Conservation (phyloP, 2,113 vertebrate genomes). For the Anthoscopus minutus region DNA sequence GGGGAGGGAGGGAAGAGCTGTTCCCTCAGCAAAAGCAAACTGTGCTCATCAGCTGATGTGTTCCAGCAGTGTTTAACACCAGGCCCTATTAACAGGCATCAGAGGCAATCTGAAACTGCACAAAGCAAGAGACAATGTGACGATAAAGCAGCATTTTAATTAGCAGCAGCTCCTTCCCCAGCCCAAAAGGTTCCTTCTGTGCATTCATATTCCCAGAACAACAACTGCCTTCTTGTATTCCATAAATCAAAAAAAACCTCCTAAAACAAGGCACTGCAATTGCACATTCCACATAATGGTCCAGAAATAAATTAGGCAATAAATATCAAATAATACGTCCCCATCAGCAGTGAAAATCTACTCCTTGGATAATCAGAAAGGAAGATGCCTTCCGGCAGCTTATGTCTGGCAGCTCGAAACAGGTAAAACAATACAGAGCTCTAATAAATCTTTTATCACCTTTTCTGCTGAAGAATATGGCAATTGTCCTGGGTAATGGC, state of each 20-base stretch:
- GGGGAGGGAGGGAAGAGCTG: not conserved
- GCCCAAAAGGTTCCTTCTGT: constrained; percentile 36
- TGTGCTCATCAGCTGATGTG: not conserved
- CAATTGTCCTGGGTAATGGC: not conserved
- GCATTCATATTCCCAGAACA: not conserved
- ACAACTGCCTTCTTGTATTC: not conserved
- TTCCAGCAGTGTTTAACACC: not conserved
- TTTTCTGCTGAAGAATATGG: not conserved
- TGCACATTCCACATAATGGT: constrained; percentile 18
- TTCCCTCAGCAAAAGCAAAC: not conserved
- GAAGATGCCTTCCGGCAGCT: not conserved
- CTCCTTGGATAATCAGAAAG: not conserved
- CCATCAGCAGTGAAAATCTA: constrained; percentile 16
- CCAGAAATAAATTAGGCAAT: constrained; percentile 46
- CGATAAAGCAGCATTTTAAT: constrained; percentile 52
- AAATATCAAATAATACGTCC: constrained; percentile 42
- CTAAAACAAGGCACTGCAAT: constrained; percentile 15
- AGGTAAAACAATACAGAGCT: not conserved
- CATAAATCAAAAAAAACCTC: constrained; percentile 22
- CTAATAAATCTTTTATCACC: constrained; percentile 16
- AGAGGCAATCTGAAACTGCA: not conserved
- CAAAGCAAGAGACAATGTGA: constrained; percentile 26
- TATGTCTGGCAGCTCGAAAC: not conserved
- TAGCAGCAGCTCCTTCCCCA: not conserved
- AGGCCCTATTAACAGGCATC: not conserved